Percentiles rank a stretch among this genome's conserved stretches.
phyloP scores from a whole-genome alignment of 2,888 invertebrate species.

The Julus scandinavius region DNA sequence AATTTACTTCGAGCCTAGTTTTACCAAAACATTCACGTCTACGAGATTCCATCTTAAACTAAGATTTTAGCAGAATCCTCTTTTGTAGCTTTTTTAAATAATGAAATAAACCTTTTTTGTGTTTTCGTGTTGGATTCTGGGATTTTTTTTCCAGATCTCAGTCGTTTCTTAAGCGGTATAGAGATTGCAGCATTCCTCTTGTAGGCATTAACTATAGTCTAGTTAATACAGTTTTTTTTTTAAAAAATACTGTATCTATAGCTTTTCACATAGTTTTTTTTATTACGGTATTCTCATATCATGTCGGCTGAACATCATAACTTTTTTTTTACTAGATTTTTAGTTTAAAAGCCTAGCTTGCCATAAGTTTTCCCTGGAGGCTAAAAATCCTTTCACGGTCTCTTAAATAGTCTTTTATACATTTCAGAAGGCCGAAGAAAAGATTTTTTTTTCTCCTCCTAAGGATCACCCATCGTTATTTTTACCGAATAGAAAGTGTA shows the following conservation, averaged over 20 bases:
- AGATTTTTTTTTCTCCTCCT: not conserved
- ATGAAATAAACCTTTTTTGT: not conserved
- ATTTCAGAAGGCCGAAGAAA: slow-evolving; percentile 40
- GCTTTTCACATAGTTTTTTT: not conserved
- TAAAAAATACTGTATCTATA: not conserved
- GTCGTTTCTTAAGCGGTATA: not conserved
- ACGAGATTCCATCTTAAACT: not conserved
- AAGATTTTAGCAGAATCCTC: not conserved
- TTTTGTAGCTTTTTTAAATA: not conserved
- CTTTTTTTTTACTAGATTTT: not conserved
- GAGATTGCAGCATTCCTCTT: not conserved
- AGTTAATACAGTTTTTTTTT: not conserved
- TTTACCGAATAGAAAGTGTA: slow-evolving; percentile 5
- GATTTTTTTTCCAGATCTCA: not conserved
- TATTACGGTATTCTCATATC: not conserved
- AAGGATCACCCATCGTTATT: slow-evolving; percentile 7
- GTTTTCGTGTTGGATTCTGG: not conserved
- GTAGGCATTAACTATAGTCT: not conserved
- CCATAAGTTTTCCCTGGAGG: slow-evolving; percentile 32
- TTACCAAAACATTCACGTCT: not conserved
- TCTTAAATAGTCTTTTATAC: slow-evolving; percentile 42
- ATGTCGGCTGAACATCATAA: not conserved
- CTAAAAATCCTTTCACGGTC: slow-evolving; percentile 38
- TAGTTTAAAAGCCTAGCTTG: slow-evolving; percentile 29
- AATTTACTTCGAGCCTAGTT: not conserved